Conservation (phyloP, 2,113 vertebrate genomes). For the Promerops cafer region DNA sequence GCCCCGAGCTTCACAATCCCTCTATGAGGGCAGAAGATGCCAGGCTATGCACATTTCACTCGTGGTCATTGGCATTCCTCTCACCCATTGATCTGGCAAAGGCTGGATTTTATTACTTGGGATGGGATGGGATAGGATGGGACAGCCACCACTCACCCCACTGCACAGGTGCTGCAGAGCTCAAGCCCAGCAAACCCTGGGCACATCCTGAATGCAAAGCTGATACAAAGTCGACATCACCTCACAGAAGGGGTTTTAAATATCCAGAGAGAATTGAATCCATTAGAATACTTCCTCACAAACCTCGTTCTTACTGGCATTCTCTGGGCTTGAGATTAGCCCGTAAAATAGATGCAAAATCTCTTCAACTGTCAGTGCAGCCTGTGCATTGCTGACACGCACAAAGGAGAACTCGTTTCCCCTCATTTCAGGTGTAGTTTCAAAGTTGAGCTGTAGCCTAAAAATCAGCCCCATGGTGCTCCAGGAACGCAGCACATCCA, state of each 20-base stretch:
- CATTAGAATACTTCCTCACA: not conserved
- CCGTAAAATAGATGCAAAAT: not conserved
- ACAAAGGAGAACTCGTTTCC: not conserved
- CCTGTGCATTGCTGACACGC: rapidly evolving
- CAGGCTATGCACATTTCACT: not conserved
- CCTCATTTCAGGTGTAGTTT: not conserved
- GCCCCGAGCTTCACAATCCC: not conserved
- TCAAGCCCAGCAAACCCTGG: not conserved
- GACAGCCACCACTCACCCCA: not conserved
- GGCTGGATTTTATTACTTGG: not conserved
- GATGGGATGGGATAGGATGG: not conserved
- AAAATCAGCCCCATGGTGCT: not conserved
- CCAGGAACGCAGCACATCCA: rapidly evolving
- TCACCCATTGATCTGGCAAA: not conserved
- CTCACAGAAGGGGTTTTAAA: not conserved
- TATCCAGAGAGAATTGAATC: not conserved
- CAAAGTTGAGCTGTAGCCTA: not conserved
- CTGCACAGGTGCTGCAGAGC: not conserved
- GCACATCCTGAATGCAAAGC: not conserved
- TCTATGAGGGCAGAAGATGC: not conserved
- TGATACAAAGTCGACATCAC: not conserved
- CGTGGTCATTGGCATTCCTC: rapidly evolving
- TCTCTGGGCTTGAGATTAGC: not conserved
- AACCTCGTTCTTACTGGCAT: not conserved
- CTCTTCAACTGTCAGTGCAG: not conserved